These are phyloP conservation scores for Ypsolopha scabrella DNA, from an alignment of 2,888 invertebrate species.

Conservation along the genomic window DNA sequence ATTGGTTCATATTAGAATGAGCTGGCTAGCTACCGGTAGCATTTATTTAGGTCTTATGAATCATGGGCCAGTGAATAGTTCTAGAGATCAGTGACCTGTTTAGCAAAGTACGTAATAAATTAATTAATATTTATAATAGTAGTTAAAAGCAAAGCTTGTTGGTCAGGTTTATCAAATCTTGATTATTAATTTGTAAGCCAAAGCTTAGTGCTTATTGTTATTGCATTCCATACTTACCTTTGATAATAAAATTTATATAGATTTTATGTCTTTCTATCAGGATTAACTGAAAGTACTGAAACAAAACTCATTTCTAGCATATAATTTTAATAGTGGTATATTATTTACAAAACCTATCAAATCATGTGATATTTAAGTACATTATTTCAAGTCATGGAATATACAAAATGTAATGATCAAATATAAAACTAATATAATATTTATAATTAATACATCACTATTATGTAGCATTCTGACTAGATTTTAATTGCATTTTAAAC, in stretches of 20 bases:
- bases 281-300: neutral
- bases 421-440: neutral
- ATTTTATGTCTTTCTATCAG: too few species aligned
- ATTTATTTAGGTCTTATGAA: neutral
- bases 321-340: neutral
- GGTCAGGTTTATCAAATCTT: neutral
- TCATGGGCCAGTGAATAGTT: neutral
- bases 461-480: conserved; percentile 6
- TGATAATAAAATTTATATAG: too few species aligned
- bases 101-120: neutral
- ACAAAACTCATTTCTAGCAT: neutral
- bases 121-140: too few species aligned
- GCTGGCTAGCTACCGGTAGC: too few species aligned
- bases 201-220: conserved; percentile 1
- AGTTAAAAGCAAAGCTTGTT: neutral
- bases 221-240: neutral
- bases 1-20: too few species aligned
- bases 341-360: neutral
- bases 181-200: neutral
- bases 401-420: neutral
- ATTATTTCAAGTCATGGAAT: neutral
- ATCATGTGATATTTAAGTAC: neutral
- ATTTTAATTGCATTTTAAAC: conserved; percentile 1
- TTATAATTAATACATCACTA: conserved; percentile 10
- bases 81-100: neutral